Evolutionary conservation across 2,113 vertebrate species (phyloP), one percentile per base, ranked within the genome.

Genomic region (Aepyceros melampus): DNA sequence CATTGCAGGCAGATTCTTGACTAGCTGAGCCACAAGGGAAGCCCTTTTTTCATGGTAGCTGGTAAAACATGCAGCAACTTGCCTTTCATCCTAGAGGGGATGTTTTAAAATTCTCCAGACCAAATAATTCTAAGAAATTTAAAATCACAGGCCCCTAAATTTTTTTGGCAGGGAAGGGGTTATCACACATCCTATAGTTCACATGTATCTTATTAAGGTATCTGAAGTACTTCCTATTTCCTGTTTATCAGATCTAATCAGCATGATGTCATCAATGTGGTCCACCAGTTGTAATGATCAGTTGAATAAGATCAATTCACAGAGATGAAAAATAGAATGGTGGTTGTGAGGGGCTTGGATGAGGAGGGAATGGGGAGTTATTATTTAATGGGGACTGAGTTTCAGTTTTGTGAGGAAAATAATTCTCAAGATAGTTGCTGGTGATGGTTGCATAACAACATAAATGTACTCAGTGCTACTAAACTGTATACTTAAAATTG

Each of bases 341-440:
- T 5, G 56, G 12, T 4, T 53, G 76, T n/a, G 6, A 9, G 27
- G 62, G 12, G 43, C 17, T 27, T 7, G 11, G 23, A 33, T 13
- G 45, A 17, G 58, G 7, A n/a, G 12, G 1, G 4, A 11, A 19
- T 25, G 15, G 3, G 23, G n/a, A 60, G 2, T 6, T 9, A 8
- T 7, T 49, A 7, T 49, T 19, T 60, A 36, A 13, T 36, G 31
- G 31, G 43, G 5, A 53, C 55, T 81, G 74, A 74, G 47, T 40
- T 74, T 71, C 4, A 33, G 3, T 53, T 71, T 53, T 29, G 25
- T 15, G 5, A 89, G 49, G 47, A 53, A 67, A 49, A 49, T 43
- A 27, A 36, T 19, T 88, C 62, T 51, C 8, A 16, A 29, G 33
- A 40, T 19, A 1, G 58, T n/a, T n/a, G 2, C 43, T 47, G 58